Percentiles rank a stretch among this genome's conserved stretches.
phyloP scores from a whole-genome alignment of 1,140 invertebrate genomes.

The Aphidius gifuensis region DNA sequence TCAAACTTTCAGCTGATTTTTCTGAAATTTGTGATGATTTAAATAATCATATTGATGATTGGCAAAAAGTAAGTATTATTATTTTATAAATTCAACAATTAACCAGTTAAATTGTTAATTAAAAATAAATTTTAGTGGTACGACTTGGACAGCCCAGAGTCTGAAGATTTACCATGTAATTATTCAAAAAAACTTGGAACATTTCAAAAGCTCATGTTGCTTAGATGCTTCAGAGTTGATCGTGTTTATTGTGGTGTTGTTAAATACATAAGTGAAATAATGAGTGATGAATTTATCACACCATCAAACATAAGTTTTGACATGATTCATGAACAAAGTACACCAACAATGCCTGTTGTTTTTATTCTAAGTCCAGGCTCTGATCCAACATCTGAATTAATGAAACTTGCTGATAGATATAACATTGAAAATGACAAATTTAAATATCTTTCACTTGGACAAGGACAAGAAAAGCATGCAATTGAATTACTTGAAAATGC shows the following conservation, averaged over 20 bases:
- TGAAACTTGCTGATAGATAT: constrained; percentile 75
- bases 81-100: too few species aligned
- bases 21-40: constrained; percentile 66
- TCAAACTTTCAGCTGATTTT: constrained; percentile 70
- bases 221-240: constrained; percentile 83
- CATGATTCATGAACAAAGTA: constrained; percentile 78
- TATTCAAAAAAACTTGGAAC: constrained; percentile 64
- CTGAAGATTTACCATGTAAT: constrained; percentile 62
- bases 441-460: constrained; percentile 80
- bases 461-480: constrained; percentile 83
- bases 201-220: constrained; percentile 76
- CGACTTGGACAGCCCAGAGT: constrained; percentile 75
- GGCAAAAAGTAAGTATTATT: constrained; percentile 48
- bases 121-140: constrained; percentile 64
- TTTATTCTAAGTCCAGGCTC: constrained; percentile 86
- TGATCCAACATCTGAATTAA: constrained; percentile 83
- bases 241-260: constrained; percentile 77
- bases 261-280: constrained; percentile 73
- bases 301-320: constrained; percentile 80
- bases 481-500: constrained; percentile 69
- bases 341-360: constrained; percentile 73
- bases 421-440: constrained; percentile 72
- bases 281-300: constrained; percentile 83
- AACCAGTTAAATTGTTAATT: too few species aligned
- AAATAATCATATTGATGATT: constrained; percentile 57